Percentiles rank a stretch among this genome's conserved stretches.
phyloP scores from a whole-genome alignment of 2,797 vertebrate genomes.

The Thaleichthys pacificus region DNA sequence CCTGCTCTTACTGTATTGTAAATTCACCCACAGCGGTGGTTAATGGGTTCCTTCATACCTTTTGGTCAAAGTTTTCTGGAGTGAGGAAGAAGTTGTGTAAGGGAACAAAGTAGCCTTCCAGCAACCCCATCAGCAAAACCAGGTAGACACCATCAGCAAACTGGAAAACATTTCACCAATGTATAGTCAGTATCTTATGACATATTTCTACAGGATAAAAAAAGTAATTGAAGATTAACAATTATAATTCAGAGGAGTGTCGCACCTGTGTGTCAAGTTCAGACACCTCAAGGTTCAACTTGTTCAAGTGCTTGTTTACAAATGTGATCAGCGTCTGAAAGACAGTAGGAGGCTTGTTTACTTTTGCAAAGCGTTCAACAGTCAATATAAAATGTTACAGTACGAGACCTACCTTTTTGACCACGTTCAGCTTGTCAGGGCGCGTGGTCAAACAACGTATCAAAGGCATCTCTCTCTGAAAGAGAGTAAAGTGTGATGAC shows the following conservation, averaged over 20 bases:
- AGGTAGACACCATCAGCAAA: conserved; percentile 89
- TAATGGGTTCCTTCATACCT: conserved; percentile 62
- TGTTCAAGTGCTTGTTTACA: conserved; percentile 89
- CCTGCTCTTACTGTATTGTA: neutral
- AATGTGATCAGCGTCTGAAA: conserved; percentile 87
- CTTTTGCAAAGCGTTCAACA: neutral
- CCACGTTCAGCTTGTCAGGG: conserved; percentile 88
- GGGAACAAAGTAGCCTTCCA: conserved; percentile 86
- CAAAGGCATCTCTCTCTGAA: conserved; percentile 85
- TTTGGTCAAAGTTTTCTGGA: conserved; percentile 87
- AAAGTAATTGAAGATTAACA: neutral
- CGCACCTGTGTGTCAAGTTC: conserved; percentile 86
- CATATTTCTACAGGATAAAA: neutral
- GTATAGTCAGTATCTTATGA: neutral
- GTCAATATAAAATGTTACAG: neutral
- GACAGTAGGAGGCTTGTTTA: neutral
- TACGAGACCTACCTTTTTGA: conserved; percentile 78
- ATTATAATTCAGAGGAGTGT: neutral
- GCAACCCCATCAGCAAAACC: conserved; percentile 85
- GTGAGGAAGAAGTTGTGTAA: conserved; percentile 88
- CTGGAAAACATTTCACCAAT: conserved; percentile 49
- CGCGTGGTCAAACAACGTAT: conserved; percentile 87
- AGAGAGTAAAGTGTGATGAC: neutral
- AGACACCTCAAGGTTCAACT: conserved; percentile 86
- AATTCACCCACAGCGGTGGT: neutral